Evolutionary conservation across 2,888 invertebrate species (phyloP).

Genomic region (Leptinotarsa rubiginosa): DNA sequence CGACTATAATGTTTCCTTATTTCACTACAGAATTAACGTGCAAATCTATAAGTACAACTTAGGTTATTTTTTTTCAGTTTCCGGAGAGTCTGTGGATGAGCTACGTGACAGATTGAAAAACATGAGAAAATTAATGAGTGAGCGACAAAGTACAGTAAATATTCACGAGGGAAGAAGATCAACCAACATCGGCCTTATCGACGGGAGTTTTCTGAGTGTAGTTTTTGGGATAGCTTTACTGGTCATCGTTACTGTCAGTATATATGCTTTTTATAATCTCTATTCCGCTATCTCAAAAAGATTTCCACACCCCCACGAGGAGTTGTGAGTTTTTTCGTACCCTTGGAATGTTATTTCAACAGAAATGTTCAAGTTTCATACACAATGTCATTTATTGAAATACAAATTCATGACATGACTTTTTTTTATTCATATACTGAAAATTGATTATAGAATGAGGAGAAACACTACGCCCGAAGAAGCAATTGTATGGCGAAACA

Average conservation of each 20-base stretch:
- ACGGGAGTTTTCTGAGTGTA: slow-evolving; percentile 84
- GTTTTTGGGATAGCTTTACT: slow-evolving; percentile 84
- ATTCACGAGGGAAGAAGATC: slow-evolving; percentile 63
- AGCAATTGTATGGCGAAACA: too few species aligned
- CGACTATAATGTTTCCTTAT: too few species aligned
- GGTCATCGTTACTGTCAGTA: slow-evolving; percentile 83
- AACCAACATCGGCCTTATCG: slow-evolving; percentile 74
- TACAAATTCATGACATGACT: not conserved
- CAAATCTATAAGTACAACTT: not conserved
- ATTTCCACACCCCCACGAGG: slow-evolving; percentile 84
- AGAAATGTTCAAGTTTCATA: not conserved
- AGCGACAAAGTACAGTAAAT: slow-evolving; percentile 71
- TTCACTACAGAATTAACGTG: not conserved
- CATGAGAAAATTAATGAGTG: slow-evolving; percentile 86
- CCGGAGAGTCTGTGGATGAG: slow-evolving; percentile 82
- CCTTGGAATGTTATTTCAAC: not conserved
- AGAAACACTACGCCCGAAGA: too few species aligned
- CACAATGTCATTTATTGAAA: not conserved
- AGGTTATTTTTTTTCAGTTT: slow-evolving; percentile 44
- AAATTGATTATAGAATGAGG: too few species aligned
- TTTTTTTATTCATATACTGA: too few species aligned
- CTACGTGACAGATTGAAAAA: slow-evolving; percentile 80
- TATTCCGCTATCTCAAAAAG: slow-evolving; percentile 85
- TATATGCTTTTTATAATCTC: slow-evolving; percentile 87
- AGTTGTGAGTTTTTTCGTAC: slow-evolving; percentile 71